Evolutionary conservation across 2,888 invertebrate genomes (phyloP).

Genomic region (Ophioninae sp.): DNA sequence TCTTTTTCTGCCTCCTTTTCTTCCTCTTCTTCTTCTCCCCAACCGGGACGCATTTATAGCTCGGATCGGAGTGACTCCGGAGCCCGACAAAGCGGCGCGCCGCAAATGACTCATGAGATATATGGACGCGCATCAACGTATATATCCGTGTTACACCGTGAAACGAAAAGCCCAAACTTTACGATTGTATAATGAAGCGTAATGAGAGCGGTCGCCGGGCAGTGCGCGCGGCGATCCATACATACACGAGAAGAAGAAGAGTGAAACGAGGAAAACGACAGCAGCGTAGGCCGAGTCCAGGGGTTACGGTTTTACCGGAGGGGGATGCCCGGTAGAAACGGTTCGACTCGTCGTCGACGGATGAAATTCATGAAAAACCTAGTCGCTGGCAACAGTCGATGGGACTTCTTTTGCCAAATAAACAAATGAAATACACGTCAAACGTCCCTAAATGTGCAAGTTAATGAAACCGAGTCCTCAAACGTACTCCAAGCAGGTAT

Average conservation of each 20-base stretch:
- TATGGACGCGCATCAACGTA: not conserved
- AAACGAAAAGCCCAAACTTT: constrained; percentile 66
- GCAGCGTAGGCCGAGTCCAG: too few species aligned
- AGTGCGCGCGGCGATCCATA: constrained; percentile 23
- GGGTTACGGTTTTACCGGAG: too few species aligned
- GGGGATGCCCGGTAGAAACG: too few species aligned
- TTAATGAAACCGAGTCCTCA: too few species aligned
- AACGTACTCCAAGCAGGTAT: too few species aligned
- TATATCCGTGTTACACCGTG: constrained; percentile 25
- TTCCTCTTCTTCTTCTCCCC: constrained; percentile 5
- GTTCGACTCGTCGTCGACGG: too few species aligned
- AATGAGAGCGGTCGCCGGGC: constrained; percentile 50
- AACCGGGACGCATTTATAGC: constrained; percentile 30
- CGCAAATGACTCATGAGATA: constrained; percentile 22
- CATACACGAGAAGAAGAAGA: constrained; percentile 2
- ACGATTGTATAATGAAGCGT: constrained; percentile 70
- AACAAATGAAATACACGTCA: too few species aligned
- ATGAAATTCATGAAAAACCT: too few species aligned
- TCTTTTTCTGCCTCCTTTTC: not conserved
- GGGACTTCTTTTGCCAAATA: too few species aligned
- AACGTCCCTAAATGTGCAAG: too few species aligned
- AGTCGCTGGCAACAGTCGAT: too few species aligned
- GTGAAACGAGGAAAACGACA: constrained; percentile 20
- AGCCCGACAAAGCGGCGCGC: constrained; percentile 35
- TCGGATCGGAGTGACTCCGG: constrained; percentile 13